Conservation (phyloP, 2,888 invertebrate genomes). For the Leptinotarsa tumamoca region DNA sequence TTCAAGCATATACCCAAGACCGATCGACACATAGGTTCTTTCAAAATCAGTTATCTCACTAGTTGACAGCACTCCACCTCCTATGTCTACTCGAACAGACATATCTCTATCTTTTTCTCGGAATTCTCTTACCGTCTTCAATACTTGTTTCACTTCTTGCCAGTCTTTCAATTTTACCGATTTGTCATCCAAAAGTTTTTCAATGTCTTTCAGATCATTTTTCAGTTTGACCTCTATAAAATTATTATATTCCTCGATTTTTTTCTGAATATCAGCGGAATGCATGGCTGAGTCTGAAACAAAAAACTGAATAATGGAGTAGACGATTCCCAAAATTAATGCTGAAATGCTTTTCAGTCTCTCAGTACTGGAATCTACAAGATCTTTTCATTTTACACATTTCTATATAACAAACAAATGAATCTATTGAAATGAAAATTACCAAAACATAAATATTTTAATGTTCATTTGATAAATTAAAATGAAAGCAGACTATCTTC, state of each 20-base stretch:
- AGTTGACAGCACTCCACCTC: constrained; percentile 54
- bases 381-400: too few relatives aligned
- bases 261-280: constrained; percentile 49
- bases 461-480: too few relatives aligned
- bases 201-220: constrained; percentile 61
- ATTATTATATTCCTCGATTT: constrained; percentile 60
- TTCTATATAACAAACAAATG: too few relatives aligned
- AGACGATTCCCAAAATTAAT: not conserved
- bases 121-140: constrained; percentile 55
- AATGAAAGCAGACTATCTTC: too few relatives aligned
- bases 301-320: constrained; percentile 1
- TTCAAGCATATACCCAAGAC: constrained; percentile 61
- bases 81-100: constrained; percentile 52
- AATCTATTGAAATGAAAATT: too few relatives aligned
- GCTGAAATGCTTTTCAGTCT: not conserved
- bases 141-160: constrained; percentile 60
- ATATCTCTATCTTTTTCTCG: constrained; percentile 59
- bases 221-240: constrained; percentile 63
- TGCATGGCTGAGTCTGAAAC: constrained; percentile 45
- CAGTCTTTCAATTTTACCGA: constrained; percentile 58
- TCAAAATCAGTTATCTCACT: constrained; percentile 60
- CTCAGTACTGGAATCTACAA: not conserved
- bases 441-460: too few relatives aligned
- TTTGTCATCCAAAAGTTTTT: constrained; percentile 55
- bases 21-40: constrained; percentile 59